A percentile compares a stretch with the other conserved stretches of the same genome.
Evolutionary conservation across 1,140 invertebrate genomes (phyloP).

Genomic region (Drosophila chauvacae): DNA sequence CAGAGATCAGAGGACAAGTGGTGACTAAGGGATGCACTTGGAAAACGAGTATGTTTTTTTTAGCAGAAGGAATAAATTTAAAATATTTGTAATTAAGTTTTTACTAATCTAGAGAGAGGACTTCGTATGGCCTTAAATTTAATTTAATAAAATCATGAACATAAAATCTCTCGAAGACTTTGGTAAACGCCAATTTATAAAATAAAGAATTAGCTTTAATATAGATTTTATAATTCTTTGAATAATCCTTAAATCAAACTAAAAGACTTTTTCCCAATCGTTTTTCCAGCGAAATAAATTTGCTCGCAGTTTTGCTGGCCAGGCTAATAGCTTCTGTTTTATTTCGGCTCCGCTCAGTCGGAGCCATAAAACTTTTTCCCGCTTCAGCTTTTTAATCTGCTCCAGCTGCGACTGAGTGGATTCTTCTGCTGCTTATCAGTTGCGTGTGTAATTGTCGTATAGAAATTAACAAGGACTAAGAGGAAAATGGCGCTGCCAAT

Average conservation of each 20-base stretch:
- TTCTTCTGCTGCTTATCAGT: constrained; percentile 64
- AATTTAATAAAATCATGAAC: too few relatives aligned
- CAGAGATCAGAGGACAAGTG: constrained; percentile 7
- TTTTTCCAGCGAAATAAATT: constrained; percentile 1
- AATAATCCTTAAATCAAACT: too few relatives aligned
- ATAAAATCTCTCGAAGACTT: too few relatives aligned
- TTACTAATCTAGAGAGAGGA: too few relatives aligned
- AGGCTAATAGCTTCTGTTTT: constrained; percentile 53
- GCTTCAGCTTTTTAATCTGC: constrained; percentile 65
- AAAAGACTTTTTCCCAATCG: neutral
- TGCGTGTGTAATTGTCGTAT: constrained; percentile 77
- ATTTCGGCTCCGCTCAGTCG: constrained; percentile 67
- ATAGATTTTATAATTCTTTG: too few relatives aligned
- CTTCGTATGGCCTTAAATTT: too few relatives aligned
- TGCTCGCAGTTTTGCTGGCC: constrained; percentile 17
- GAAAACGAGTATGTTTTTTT: neutral
- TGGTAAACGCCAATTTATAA: too few relatives aligned
- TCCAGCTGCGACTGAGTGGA: constrained; percentile 25
- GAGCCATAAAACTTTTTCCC: constrained; percentile 60
- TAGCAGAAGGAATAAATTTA: too few relatives aligned
- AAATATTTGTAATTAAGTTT: neutral
- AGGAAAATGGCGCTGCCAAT: constrained; percentile 71
- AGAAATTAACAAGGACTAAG: constrained; percentile 67
- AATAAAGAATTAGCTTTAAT: too few relatives aligned
- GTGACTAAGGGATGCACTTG: constrained; percentile 28